Evolutionary conservation across 92 coral and sea anemone species (phyloP).

Genomic region (Porites evermanni): DNA sequence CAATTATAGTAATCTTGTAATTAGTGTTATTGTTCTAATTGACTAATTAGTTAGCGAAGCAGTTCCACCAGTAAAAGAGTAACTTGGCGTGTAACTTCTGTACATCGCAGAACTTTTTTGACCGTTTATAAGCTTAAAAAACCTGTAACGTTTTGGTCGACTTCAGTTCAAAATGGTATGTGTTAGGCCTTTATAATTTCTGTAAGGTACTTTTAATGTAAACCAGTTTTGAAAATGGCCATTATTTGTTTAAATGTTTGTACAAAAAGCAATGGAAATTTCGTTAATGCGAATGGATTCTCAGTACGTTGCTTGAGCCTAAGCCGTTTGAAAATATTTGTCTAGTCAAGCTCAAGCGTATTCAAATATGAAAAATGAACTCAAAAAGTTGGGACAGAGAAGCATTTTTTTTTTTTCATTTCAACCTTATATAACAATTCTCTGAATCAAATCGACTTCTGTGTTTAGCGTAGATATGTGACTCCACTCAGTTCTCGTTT

Average conservation of each 20-base stretch:
- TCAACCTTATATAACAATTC: too few relatives aligned
- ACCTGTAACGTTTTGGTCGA: background rate
- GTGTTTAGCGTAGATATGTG: too few relatives aligned
- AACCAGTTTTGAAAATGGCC: background rate
- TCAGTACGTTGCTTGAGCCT: too few relatives aligned
- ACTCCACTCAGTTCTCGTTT: too few relatives aligned
- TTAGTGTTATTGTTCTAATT: constrained; percentile 36
- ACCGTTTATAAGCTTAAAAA: background rate
- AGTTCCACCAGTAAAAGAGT: background rate
- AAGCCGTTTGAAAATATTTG: too few relatives aligned
- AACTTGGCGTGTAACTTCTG: background rate
- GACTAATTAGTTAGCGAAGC: background rate
- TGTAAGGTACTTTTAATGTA: too few relatives aligned
- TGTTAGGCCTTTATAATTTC: background rate
- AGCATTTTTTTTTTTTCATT: too few relatives aligned
- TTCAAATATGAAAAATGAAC: too few relatives aligned
- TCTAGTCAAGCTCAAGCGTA: too few relatives aligned
- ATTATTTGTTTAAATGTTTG: background rate
- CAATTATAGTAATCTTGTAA: constrained; percentile 23
- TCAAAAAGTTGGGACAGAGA: too few relatives aligned
- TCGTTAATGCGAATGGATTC: too few relatives aligned
- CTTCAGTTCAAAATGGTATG: constrained; percentile 28
- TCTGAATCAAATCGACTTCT: too few relatives aligned
- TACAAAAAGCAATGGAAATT: background rate
- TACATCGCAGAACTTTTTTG: background rate